Evolutionary conservation across 2,797 vertebrate species (phyloP).

Genomic region (Enteromius mattozi): DNA sequence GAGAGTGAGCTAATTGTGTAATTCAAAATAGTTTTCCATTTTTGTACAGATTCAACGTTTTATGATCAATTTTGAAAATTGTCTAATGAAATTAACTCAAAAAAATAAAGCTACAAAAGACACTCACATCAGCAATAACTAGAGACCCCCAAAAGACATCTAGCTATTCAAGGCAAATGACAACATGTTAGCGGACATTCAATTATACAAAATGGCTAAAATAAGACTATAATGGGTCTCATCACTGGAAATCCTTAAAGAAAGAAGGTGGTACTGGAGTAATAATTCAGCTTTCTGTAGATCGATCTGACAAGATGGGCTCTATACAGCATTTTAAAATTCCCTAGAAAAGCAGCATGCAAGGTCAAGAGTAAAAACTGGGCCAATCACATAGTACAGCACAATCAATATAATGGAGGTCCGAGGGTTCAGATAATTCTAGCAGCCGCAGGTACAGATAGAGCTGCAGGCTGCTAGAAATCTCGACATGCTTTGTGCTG

Average conservation of each 20-base stretch:
- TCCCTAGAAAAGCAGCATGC: slow-evolving; percentile 3
- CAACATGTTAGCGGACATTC: neutral
- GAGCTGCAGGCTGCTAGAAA: slow-evolving; percentile 1
- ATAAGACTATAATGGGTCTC: neutral
- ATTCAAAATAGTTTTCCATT: neutral
- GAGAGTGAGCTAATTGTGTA: neutral
- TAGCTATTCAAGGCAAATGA: neutral
- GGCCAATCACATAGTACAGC: slow-evolving; percentile 48
- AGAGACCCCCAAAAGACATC: neutral
- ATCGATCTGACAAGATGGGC: neutral
- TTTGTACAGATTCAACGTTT: neutral
- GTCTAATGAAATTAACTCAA: too few relatives aligned
- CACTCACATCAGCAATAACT: neutral
- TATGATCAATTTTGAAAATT: neutral
- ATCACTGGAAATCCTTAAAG: slow-evolving; percentile 6
- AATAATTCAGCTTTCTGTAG: slow-evolving; percentile 5
- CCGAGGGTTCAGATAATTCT: slow-evolving; percentile 38
- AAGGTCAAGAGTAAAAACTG: slow-evolving; percentile 33
- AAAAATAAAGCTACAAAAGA: neutral
- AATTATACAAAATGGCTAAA: neutral
- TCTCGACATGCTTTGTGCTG: slow-evolving; percentile 2
- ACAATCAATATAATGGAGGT: slow-evolving; percentile 52
- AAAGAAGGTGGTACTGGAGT: neutral
- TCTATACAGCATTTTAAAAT: slow-evolving; percentile 24
- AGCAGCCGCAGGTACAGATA: slow-evolving; percentile 18